These are phyloP conservation scores for Lasioglossum villosulum DNA, from an alignment of 2,888 invertebrate species.

Conservation along the genomic window DNA sequence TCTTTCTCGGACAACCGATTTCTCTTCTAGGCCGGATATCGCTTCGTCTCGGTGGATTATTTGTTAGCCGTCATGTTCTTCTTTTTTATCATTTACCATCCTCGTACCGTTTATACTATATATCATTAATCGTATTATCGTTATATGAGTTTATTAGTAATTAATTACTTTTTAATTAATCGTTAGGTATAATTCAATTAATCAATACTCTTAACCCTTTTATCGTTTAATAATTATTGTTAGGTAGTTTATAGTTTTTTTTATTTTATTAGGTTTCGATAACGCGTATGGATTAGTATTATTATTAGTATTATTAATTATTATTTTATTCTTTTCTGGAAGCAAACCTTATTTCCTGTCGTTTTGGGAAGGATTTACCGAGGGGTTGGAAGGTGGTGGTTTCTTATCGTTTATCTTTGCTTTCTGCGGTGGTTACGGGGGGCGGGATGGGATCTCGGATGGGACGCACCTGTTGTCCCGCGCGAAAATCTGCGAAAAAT, in stretches of 20 bases:
- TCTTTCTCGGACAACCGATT: slow-evolving; percentile 43
- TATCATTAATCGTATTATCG: slow-evolving; percentile 79
- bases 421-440: slow-evolving; percentile 62
- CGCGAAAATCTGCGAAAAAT: slow-evolving; percentile 82
- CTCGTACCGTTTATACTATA: slow-evolving; percentile 77
- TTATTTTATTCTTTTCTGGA: slow-evolving; percentile 72
- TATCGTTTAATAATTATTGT: slow-evolving; percentile 82
- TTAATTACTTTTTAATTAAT: slow-evolving; percentile 79
- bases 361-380: slow-evolving; percentile 64
- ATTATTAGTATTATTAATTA: slow-evolving; percentile 50
- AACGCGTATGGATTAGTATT: slow-evolving; percentile 79
- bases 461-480: slow-evolving; percentile 80
- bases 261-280: slow-evolving; percentile 79
- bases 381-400: slow-evolving; percentile 63
- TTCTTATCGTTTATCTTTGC: slow-evolving; percentile 46
- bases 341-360: slow-evolving; percentile 79
- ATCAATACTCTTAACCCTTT: slow-evolving; percentile 82
- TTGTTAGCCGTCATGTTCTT: slow-evolving; percentile 81
- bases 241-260: slow-evolving; percentile 82
- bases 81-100: slow-evolving; percentile 58
- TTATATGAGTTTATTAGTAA: slow-evolving; percentile 76
- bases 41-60: slow-evolving; percentile 82
- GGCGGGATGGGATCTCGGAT: slow-evolving; percentile 70
- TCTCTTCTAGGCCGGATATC: slow-evolving; percentile 64
- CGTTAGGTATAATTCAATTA: slow-evolving; percentile 81